Conservation (phyloP, 1,140 invertebrate species). For the Gyrodactylus salaris region DNA sequence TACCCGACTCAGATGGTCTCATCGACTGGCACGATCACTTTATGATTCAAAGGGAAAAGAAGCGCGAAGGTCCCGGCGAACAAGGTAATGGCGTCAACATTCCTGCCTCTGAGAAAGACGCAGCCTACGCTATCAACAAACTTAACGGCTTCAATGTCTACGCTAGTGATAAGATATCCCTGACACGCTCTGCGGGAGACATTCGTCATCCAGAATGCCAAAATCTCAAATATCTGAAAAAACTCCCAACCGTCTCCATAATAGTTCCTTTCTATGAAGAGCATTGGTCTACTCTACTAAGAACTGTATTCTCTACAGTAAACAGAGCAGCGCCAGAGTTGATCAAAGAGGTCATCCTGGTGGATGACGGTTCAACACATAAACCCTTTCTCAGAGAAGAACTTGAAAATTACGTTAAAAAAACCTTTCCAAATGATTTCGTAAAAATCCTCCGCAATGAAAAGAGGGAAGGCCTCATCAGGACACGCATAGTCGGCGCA, state of each 20-base stretch:
- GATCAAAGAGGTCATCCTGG: constrained; percentile 56
- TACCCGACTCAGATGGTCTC: background rate
- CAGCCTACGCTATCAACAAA: constrained; percentile 29
- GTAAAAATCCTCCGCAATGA: constrained; percentile 39
- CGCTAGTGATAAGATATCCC: constrained; percentile 36
- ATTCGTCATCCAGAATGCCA: constrained; percentile 36
- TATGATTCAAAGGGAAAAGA: constrained; percentile 30
- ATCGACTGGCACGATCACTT: constrained; percentile 40
- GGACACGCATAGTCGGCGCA: constrained; percentile 51
- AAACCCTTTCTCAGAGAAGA: constrained; percentile 14
- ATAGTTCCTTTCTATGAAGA: constrained; percentile 77
- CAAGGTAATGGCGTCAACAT: constrained; percentile 31
- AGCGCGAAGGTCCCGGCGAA: constrained; percentile 30
- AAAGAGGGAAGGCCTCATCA: constrained; percentile 44
- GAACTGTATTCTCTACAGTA: constrained; percentile 46
- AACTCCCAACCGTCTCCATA: constrained; percentile 41
- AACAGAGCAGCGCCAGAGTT: constrained; percentile 42
- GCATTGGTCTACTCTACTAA: constrained; percentile 47
- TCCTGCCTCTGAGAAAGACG: constrained; percentile 22
- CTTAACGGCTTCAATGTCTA: constrained; percentile 46
- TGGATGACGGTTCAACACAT: constrained; percentile 44
- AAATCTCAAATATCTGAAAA: constrained; percentile 34
- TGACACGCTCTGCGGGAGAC: constrained; percentile 39
- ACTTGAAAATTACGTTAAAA: constrained; percentile 13
- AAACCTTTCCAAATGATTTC: constrained; percentile 7